Conservation (phyloP, 2,797 vertebrate genomes). For the Anableps anableps region DNA sequence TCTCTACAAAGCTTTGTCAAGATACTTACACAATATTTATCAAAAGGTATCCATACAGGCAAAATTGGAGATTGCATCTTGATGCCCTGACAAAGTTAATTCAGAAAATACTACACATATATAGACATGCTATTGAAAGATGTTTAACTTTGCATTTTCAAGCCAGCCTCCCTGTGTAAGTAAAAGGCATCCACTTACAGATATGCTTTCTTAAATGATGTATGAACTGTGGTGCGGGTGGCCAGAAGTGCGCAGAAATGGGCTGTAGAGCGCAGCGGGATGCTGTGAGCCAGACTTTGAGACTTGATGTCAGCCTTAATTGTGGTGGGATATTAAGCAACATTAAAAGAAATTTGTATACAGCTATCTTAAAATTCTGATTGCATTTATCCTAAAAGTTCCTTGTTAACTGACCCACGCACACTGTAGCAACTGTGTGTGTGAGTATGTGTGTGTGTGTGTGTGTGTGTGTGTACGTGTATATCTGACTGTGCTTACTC, state of each 20-base stretch:
- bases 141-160: slow-evolving; percentile 18
- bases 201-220: slow-evolving; percentile 55
- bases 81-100: neutral
- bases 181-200: slow-evolving; percentile 26
- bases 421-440: neutral
- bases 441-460: neutral
- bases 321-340: slow-evolving; percentile 5
- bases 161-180: slow-evolving; percentile 9
- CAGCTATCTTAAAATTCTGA: slow-evolving; percentile 36
- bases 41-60: neutral
- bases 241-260: slow-evolving; percentile 8
- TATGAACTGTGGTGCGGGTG: slow-evolving; percentile 44
- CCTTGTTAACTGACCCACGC: neutral
- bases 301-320: slow-evolving; percentile 25
- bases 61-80: neutral
- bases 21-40: neutral
- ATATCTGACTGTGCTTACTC: neutral
- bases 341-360: slow-evolving; percentile 19
- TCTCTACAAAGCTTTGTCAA: neutral
- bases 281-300: slow-evolving; percentile 17
- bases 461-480: neutral
- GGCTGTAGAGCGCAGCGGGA: slow-evolving; percentile 23
- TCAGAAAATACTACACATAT: neutral
- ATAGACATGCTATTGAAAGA: neutral
- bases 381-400: neutral